Evolutionary conservation across 2,113 vertebrate species (phyloP).

Genomic region (Coptodon bakossiorum): DNA sequence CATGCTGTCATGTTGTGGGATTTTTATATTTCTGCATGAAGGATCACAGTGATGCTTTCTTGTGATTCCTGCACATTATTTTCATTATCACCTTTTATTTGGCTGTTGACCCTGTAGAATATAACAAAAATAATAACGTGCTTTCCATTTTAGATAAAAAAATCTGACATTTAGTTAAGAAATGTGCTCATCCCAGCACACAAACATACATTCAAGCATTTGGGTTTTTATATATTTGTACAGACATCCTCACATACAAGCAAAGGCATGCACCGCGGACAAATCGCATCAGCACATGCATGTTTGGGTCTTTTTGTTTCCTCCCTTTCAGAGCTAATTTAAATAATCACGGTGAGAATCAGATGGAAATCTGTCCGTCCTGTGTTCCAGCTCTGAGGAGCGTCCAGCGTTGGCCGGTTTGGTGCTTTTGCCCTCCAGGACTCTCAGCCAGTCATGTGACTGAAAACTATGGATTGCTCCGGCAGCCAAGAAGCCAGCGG

Average conservation of each 20-base stretch:
- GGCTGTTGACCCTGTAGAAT: not conserved
- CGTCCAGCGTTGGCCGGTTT: not conserved
- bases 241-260: not conserved
- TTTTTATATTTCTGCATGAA: not conserved
- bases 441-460: not conserved
- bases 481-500: not conserved
- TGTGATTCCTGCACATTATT: not conserved
- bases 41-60: not conserved
- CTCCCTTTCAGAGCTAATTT: not conserved
- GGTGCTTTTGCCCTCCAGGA: not conserved
- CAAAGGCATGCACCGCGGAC: not conserved
- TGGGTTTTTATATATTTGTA: not conserved
- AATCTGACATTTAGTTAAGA: not conserved
- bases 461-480: not conserved
- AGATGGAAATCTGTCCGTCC: not conserved
- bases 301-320: not conserved
- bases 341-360: not conserved
- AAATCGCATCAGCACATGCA: not conserved
- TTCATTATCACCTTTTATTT: not conserved
- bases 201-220: not conserved
- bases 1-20: not conserved
- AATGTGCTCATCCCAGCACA: not conserved
- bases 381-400: not conserved
- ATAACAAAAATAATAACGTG: not conserved
- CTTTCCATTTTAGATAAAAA: not conserved